Evolutionary conservation across 2,888 invertebrate genomes (phyloP).

Genomic region (Pyrrhosoma nymphula): DNA sequence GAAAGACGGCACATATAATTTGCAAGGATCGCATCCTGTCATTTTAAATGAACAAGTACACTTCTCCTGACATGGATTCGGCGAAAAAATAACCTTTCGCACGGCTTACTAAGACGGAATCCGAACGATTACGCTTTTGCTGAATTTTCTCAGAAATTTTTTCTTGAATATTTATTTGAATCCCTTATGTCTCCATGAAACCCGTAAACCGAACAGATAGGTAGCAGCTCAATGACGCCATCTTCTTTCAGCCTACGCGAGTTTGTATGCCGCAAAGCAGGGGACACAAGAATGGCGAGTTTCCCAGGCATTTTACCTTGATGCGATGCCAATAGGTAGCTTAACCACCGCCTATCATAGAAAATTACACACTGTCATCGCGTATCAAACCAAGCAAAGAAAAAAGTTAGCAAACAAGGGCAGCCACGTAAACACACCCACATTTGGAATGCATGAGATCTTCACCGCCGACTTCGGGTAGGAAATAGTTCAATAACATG

Average conservation of each 20-base stretch:
- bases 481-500: neutral
- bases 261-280: neutral
- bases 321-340: neutral
- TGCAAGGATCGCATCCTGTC: too few relatives aligned
- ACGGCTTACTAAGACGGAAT: too few relatives aligned
- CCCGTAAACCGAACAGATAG: neutral
- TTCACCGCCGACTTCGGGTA: neutral
- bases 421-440: neutral
- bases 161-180: too few relatives aligned
- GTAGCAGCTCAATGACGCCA: neutral
- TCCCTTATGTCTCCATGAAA: neutral
- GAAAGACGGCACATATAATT: too few relatives aligned
- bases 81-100: too few relatives aligned
- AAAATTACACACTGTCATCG: neutral
- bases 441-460: neutral
- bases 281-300: neutral
- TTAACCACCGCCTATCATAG: neutral
- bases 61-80: too few relatives aligned
- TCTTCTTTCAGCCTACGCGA: neutral
- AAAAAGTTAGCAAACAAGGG: neutral
- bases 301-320: neutral
- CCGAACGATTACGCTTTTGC: too few relatives aligned
- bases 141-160: too few relatives aligned
- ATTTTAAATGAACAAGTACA: too few relatives aligned
- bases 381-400: neutral